Conservation (phyloP, 2,113 vertebrate species). For the Peromyscus californicus region DNA sequence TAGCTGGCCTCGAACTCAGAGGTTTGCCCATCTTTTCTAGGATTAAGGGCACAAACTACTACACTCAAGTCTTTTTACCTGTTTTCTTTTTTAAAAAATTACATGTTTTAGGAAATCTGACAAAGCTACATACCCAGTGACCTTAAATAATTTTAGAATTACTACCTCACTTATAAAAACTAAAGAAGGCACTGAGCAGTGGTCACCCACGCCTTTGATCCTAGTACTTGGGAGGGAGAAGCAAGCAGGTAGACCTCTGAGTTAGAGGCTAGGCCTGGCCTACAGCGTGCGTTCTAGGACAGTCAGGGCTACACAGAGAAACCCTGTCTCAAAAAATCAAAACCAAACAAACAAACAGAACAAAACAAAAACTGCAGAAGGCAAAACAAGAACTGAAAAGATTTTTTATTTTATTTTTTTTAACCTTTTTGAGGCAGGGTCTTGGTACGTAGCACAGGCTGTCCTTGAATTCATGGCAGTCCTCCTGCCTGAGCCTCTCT, state of each 20-base stretch:
- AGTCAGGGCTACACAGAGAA: not conserved
- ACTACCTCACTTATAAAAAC: not conserved
- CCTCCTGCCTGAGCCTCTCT: not conserved
- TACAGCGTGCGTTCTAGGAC: not conserved
- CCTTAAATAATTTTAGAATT: slow-evolving; percentile 45
- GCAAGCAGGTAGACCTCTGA: not conserved
- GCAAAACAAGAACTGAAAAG: slow-evolving; percentile 43
- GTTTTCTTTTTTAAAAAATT: not conserved
- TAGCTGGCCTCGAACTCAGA: not conserved
- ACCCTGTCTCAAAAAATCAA: not conserved
- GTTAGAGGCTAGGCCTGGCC: not conserved
- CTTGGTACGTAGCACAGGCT: not conserved
- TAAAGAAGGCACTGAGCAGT: not conserved
- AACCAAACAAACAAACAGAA: not conserved
- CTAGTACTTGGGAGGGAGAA: not conserved
- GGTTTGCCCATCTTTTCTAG: not conserved
- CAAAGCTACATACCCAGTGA: slow-evolving; percentile 10
- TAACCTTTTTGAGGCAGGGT: not conserved
- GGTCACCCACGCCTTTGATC: not conserved
- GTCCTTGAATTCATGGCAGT: not conserved
- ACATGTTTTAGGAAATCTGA: not conserved
- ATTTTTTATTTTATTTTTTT: not conserved
- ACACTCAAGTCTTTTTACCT: not conserved
- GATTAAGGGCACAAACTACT: not conserved
- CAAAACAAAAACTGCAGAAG: not conserved